phyloP scores from a whole-genome alignment of 1,140 invertebrate genomes.

The Bombyx mori region ASM3026992v2 NC_085130.1:17129501-17130000 shows the following conservation, averaged over 20 bases:
- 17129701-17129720: neutral
- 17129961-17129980: no score
- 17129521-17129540: constrained; percentile 42
- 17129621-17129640: constrained; percentile 35
- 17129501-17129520: constrained; percentile 51
- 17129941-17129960: no score
- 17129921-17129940: no score
- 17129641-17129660: constrained; percentile 32
- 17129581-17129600: constrained; percentile 58
- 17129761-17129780: neutral
- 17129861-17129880: no score
- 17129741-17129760: no score
- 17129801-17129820: no score
- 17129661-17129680: constrained; percentile 31
- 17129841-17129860: no score
- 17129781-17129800: neutral
- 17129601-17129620: constrained; percentile 57
- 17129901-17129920: no score
- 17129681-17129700: constrained; percentile 39
- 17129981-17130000: no score
- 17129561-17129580: constrained; percentile 45
- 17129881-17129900: no score
- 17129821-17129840: no score
- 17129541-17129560: constrained; percentile 46
- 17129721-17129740: neutral